Base-by-base conservation (phyloP, 2,113 vertebrate species). In the Tyrannus savana region DNA sequence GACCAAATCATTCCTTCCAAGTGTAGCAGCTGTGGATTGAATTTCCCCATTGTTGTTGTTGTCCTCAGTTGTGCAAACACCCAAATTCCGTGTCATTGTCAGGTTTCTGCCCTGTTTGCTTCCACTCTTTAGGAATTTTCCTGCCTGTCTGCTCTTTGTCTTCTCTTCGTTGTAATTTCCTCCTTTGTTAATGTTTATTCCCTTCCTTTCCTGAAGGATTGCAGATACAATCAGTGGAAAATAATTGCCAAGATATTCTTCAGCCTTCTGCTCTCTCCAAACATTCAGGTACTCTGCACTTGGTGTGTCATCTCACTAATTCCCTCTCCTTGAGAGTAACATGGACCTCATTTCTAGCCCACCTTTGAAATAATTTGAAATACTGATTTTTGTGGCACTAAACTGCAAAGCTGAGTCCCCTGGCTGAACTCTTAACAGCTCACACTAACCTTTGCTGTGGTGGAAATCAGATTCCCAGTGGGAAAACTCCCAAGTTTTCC, bases 201-300 rank as follows among this genome's bases (percentile, higher is more conserved):
- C 78, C 71, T 96, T 96, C 58, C 1, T 91, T 94, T 85, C 74
- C 87, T 68, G 15, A 95, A 96, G 96, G 89, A 91, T 42, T 93
- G 58, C 93, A 95, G 95, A 50, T 95, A 73, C 89, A 96, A 19
- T 91, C 93, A 90, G 30, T 97, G 95, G 93, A 96, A 91, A 94
- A 83, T 95, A 85, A 93, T 96, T 97, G 87, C 89, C 94, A 96
- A 19, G 84, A 96, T 97, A 69, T 75, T 97, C 91, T 95, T 96
- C 95, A 94, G 71, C 19, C 93, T 96, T 52, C 94, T 97, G 53
- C 93, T 96, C 63, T 89, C 95, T 94, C 89, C 96, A 84, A 19
- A 11, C 10, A 6, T 47, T 18, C 81, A 96, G 95, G 94, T 96
- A 94, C 89, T 87, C 87, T 18, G 58, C 71, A 2, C 87, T 93